A percentile compares a stretch with the other conserved stretches of the same genome.
Conservation (phyloP, 2,888 invertebrate genomes). For the Agelastica alni region DNA sequence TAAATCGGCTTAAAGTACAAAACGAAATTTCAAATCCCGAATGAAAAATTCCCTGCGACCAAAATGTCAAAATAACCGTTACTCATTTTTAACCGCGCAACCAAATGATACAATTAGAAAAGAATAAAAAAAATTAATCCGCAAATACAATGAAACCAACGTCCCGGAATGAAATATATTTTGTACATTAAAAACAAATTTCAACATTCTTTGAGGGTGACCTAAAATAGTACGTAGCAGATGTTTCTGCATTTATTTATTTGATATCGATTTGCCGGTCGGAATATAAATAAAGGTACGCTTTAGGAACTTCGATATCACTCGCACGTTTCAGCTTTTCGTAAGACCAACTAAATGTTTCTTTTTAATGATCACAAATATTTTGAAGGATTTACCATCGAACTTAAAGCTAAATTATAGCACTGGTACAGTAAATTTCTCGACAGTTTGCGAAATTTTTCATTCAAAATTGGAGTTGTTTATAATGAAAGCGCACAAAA, state of each 20-base stretch:
- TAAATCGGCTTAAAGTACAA: constrained; percentile 12
- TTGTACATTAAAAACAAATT: constrained; percentile 50
- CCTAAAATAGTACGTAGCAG: constrained; percentile 22
- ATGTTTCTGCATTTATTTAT: constrained; percentile 19
- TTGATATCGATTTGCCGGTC: too few relatives aligned
- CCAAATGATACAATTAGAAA: constrained; percentile 48
- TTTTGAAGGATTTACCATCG: too few relatives aligned
- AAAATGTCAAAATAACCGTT: constrained; percentile 49
- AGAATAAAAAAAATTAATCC: constrained; percentile 53
- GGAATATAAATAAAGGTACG: too few relatives aligned
- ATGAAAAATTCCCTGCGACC: constrained; percentile 1
- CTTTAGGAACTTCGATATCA: too few relatives aligned
- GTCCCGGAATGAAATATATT: constrained; percentile 49
- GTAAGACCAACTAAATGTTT: too few relatives aligned
- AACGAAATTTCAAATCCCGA: constrained; percentile 1
- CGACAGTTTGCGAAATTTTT: too few relatives aligned
- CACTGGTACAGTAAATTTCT: too few relatives aligned
- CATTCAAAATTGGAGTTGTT: too few relatives aligned
- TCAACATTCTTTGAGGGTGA: constrained; percentile 32
- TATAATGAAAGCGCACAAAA: too few relatives aligned
- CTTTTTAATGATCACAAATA: too few relatives aligned
- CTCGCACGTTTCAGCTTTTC: too few relatives aligned
- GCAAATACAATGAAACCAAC: constrained; percentile 43
- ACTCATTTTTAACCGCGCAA: constrained; percentile 47
- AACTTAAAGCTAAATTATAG: too few relatives aligned